Percentiles rank a stretch among this genome's conserved stretches.
phyloP scores from a whole-genome alignment of 2,888 invertebrate genomes.

The Anodontia alba region DNA sequence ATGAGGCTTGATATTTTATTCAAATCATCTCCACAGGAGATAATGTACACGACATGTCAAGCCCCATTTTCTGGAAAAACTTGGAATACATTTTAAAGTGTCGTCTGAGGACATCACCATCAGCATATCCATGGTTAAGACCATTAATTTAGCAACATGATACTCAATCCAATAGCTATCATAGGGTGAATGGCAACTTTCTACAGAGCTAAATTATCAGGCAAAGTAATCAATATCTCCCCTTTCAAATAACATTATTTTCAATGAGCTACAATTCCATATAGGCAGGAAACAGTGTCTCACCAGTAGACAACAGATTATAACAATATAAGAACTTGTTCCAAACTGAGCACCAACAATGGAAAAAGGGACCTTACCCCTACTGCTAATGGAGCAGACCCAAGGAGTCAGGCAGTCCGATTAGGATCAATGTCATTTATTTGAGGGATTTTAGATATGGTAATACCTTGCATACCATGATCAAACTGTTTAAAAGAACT shows the following conservation, averaged over 20 bases:
- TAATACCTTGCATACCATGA: too few species aligned
- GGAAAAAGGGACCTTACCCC: too few species aligned
- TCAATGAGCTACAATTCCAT: slow-evolving; percentile 64
- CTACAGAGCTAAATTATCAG: slow-evolving; percentile 66
- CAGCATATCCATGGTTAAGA: neutral
- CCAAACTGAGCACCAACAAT: neutral
- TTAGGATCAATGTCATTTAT: too few species aligned
- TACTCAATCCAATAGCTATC: slow-evolving; percentile 53
- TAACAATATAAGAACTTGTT: slow-evolving; percentile 9
- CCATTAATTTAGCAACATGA: slow-evolving; percentile 50
- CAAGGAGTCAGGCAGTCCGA: too few species aligned
- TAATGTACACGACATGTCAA: too few species aligned
- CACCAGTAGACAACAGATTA: slow-evolving; percentile 3
- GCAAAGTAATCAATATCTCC: slow-evolving; percentile 66
- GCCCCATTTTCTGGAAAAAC: too few species aligned
- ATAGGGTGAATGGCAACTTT: slow-evolving; percentile 52
- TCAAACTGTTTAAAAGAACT: too few species aligned
- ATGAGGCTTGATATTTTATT: too few species aligned
- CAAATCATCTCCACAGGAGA: neutral
- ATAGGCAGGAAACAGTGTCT: slow-evolving; percentile 18
- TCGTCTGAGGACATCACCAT: too few species aligned
- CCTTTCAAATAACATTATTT: slow-evolving; percentile 71
- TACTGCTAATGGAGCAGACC: too few species aligned
- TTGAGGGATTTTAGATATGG: too few species aligned
- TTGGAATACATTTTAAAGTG: too few species aligned